Base-by-base conservation (phyloP, 2,888 invertebrate species). In the Bursaphelenchus okinawaensis region DNA sequence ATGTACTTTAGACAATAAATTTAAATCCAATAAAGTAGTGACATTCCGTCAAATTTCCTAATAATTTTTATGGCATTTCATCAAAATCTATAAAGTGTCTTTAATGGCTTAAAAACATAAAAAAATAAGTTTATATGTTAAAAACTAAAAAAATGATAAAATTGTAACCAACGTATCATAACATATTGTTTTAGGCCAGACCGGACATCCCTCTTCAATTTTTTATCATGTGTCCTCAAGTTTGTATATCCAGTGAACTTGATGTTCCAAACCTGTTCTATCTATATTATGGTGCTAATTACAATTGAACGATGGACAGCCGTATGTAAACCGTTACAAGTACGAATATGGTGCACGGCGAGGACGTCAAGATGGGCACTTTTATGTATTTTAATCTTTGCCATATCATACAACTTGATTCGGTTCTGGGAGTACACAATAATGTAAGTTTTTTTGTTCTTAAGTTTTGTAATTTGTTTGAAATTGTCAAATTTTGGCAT, bases 301-400 rank as follows among this genome's bases (percentile, higher is more conserved):
- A 79, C 80, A 2, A 67, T 77, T 19, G 80, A 80, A 59, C 67
- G 80, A 16, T 80, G 78, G 78, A 73, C 73, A n/a, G 80, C 80
- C 56, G 80, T 80, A 27, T 80, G 79, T 57, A 64, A 74, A 16
- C 80, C 80, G 22, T 62, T 80, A 12, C 77, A 77, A 74, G 79
- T 80, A 16, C 69, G 75, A 7, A 75, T 76, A 12, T 77, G 77
- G 75, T 81, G 78, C 64, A 81, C 78, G 20, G 70, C 79, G 0
- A 58, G 70, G 7, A 78, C 80, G 68, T 77, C 80, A 1, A 55
- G 73, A 29, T 67, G 67, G n/a, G 77, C 77, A 40, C 63, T 80
- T 0, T 63, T 77, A 7, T 69, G 68, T 26, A 75, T 79, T 29
- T 70, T 77, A 40, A 24, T 74, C 20, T 73, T 70, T 50, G 74